Evolutionary conservation across 2,797 vertebrate genomes (phyloP).

Genomic region (Gambelia wislizenii): DNA sequence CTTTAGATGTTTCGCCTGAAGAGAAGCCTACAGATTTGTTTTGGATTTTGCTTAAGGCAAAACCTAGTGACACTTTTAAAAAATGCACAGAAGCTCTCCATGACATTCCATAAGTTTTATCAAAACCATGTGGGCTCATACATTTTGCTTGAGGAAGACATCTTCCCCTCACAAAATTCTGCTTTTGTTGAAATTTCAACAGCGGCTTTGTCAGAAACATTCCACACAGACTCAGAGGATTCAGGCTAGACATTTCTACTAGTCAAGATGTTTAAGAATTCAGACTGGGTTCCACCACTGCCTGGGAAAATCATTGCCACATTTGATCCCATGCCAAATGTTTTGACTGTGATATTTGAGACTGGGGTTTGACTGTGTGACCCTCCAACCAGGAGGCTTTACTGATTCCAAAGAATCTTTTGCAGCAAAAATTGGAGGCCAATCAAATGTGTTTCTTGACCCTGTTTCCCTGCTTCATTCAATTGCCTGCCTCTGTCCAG

Average conservation of each 20-base stretch:
- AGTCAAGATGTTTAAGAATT: not conserved
- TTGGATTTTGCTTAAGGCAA: not conserved
- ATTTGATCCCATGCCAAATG: not conserved
- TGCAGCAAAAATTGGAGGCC: not conserved
- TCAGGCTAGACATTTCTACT: not conserved
- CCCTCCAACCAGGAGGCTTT: not conserved
- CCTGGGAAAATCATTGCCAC: not conserved
- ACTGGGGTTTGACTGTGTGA: not conserved
- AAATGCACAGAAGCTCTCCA: not conserved
- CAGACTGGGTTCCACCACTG: not conserved
- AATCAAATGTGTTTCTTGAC: not conserved
- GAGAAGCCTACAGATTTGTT: not conserved
- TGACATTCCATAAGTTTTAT: not conserved
- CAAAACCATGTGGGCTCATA: not conserved
- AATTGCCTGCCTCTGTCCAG: conserved; percentile 22
- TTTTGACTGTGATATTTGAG: not conserved
- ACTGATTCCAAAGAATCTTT: not conserved
- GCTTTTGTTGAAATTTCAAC: not conserved
- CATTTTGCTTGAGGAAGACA: not conserved
- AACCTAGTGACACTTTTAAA: not conserved
- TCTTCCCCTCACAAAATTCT: not conserved
- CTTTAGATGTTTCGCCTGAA: not conserved
- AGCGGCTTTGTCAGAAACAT: not conserved
- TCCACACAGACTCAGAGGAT: not conserved
- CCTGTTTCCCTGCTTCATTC: not conserved